Base-by-base conservation (phyloP, 1,140 invertebrate genomes). In the Heliconius eleuchia region DNA sequence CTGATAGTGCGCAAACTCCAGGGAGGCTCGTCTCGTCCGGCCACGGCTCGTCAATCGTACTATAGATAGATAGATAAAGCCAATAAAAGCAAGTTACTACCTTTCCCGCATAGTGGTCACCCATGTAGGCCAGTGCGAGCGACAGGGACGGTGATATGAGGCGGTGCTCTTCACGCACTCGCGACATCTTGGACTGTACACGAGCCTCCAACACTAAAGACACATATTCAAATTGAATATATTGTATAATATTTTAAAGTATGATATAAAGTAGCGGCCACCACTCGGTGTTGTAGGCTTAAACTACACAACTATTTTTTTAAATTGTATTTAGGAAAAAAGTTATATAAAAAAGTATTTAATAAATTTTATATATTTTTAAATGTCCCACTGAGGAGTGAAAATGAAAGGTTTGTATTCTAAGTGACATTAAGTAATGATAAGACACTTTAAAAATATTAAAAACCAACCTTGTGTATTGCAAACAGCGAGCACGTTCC, bases 401-500 rank as follows among this genome's bases (percentile, higher is more conserved):
- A 46, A 46, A 46, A 46, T 46, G 4, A 46, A 46, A 46, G 4
- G 4, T 46, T 46, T 46, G 42, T 46, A 46, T 16, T 4, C 42
- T 46, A 46, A 46, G 13, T 46, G 42, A 46, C 13, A 16, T 46
- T 46, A 55, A 55, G 18, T 55, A 0, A 55, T 19, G 19, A 55
- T n/a, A 57, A 23, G 19, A 55, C 52, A 55, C 0, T 55, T 46
- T 46, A 46, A 46, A 46, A 46, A 16, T 46, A 46, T 46, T 46
- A 46, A 4, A 46, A 4, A 18, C 23, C 5, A 23, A 77, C 76
- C 70, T 23, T 23, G 50, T n/a, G 70, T 13, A 37, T 80, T 78
- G 30, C 79, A 78, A 4, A 79, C 78, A 0, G 90, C 90, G 0
- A 88, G 80, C 19, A 89, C 2, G 23, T 73, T 82, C 18, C 84